phyloP scores from a whole-genome alignment of 2,888 invertebrate genomes.

The Tachina fera region DNA sequence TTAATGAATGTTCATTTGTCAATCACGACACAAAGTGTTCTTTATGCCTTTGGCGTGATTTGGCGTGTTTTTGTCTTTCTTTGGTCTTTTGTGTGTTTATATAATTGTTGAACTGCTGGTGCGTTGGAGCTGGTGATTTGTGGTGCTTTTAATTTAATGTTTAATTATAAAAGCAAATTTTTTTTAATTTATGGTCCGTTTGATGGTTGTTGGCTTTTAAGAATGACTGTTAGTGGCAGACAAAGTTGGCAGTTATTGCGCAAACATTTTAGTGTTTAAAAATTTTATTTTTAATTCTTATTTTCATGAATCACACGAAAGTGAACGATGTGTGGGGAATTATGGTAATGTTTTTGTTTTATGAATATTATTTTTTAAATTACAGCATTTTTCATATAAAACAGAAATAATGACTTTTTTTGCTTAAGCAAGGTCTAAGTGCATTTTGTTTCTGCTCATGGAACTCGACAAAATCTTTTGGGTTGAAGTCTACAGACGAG shows the following conservation, averaged over 20 bases:
- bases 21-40: constrained; percentile 52
- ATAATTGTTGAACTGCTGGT: neutral
- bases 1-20: constrained; percentile 57
- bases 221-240: constrained; percentile 50
- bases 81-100: neutral
- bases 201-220: constrained; percentile 49
- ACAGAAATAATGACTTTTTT: neutral
- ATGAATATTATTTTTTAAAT: neutral
- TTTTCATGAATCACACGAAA: neutral
- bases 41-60: constrained; percentile 21
- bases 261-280: neutral
- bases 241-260: constrained; percentile 36
- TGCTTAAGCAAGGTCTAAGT: too few species aligned
- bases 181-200: constrained; percentile 53
- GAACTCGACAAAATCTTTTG: too few species aligned
- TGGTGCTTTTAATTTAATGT: constrained; percentile 44
- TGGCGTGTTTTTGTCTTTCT: neutral
- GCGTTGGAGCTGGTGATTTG: constrained; percentile 15
- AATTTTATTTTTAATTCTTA: neutral
- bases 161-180: constrained; percentile 59
- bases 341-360: neutral
- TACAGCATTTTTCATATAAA: neutral
- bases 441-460: too few species aligned
- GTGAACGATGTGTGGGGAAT: neutral
- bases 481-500: too few species aligned